These are phyloP conservation scores for Carollia perspicillata DNA, from an alignment of 2,113 vertebrate genomes.

Conservation along the genomic window DNA sequence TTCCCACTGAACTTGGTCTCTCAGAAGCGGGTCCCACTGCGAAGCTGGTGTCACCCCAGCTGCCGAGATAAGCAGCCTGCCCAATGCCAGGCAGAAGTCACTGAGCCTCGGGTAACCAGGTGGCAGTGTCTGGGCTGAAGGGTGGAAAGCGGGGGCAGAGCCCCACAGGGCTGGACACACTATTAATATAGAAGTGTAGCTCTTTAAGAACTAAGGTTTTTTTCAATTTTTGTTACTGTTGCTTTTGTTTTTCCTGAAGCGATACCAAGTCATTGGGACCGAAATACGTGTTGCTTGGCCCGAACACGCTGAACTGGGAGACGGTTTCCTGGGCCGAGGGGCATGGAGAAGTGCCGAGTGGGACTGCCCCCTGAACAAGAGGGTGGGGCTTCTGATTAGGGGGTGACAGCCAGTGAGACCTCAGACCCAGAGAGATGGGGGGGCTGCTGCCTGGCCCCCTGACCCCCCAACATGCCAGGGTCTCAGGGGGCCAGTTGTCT, in stretches of 20 bases:
- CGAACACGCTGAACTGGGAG: not conserved
- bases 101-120: not conserved
- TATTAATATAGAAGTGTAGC: fast-evolving
- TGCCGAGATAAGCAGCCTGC: too few relatives aligned
- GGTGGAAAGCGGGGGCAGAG: too few relatives aligned
- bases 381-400: not conserved
- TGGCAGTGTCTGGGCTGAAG: fast-evolving
- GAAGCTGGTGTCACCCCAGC: not conserved
- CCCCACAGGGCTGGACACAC: not conserved
- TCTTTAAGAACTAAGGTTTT: not conserved
- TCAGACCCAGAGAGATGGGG: not conserved
- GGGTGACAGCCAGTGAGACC: too few relatives aligned
- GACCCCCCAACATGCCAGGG: not conserved
- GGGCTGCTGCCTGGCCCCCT: not conserved
- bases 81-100: too few relatives aligned
- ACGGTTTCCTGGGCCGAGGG: not conserved
- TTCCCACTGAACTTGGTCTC: fast-evolving
- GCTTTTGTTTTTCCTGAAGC: too few relatives aligned
- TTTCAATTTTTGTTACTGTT: not conserved
- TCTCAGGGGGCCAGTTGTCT: not conserved
- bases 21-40: fast-evolving
- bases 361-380: fast-evolving
- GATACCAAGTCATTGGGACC: not conserved
- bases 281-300: not conserved
- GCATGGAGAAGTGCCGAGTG: too few relatives aligned